Evolutionary conservation across 2,888 invertebrate species (phyloP), one percentile per base, ranked within the genome.

Genomic region (Dynastes maya): DNA sequence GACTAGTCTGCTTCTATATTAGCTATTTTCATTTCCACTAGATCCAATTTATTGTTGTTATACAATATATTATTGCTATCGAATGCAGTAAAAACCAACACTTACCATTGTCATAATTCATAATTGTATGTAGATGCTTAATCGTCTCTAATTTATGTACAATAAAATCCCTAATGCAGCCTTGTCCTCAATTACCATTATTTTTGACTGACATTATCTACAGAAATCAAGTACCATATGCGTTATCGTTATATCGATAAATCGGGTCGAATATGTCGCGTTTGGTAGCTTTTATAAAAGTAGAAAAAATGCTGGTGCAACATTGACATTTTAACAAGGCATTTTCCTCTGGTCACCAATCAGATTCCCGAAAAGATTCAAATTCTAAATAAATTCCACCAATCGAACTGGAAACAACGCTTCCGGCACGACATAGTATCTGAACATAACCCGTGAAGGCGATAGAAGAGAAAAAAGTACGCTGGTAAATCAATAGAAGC

Each of bases 401-500:
- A n/a, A 55, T 27, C 63, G 29, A 63, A 63, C 5, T 11, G 13
- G 63, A 63, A 63, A 29, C 63, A 32, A 32, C 32, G 29, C 63
- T 27, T 32, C 27, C 5, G 32, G 8, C 45, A 2, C 45, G 45
- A 8, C 11, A 8, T 11, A 6, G 2, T 32, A 32, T 32, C 16
- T 13, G 5, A 22, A 55, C 8, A 22, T 16, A 63, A 63, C 27
- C 63, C 29, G 27, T 29, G 27, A 63, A 63, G 29, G 63, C 13
- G 63, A 32, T 32, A 32, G 32, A 9, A 63, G 27, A 63, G 40
- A 27, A 68, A 71, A 71, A 72, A 72, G 11, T 9, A 58, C 27
- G 45, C 72, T 2, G 58, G 72, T 61, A 61, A 74, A 74, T 74
- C 72, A 74, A 74, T 74, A 74, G 72, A 58, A 74, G 51, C 71